Base-by-base conservation (phyloP, 2,113 vertebrate species). In the Odontophorus gujanensis region DNA sequence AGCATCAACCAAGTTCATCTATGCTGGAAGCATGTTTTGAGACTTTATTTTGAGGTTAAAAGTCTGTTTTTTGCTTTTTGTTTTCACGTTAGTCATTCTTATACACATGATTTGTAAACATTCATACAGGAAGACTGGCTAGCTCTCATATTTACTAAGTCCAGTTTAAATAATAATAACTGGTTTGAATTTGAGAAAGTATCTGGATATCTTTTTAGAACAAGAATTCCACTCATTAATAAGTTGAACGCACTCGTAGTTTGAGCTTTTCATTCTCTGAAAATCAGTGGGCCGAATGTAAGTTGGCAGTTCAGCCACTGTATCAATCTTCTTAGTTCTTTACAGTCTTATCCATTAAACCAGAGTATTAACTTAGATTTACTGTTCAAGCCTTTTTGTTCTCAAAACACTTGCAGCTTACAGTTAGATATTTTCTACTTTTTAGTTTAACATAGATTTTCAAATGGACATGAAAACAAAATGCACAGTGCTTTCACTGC, bases 271-370 rank as follows among this genome's bases (percentile, higher is more conserved):
- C 62, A 47, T 51, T 28, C 30, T 13, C n/a, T 40, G 19, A 38
- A 69, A 81, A 77, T 74, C 77, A 86, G 57, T 59, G 51, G 57
- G 48, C 75, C 89, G 78, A 87, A 51, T n/a, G 71, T 57, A 88
- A 90, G 71, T 25, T 81, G 82, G 69, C 62, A 71, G 87, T 77
- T 93, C 85, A 63, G 74, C 89, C 78, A 65, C 85, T 74, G 90
- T 92, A 93, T 93, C 96, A 92, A 84, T 65, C 63, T 76, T 74
- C 78, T 32, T 25, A 62, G 62, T 85, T 40, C 58, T 86, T 92
- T 88, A 88, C 69, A 28, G 66, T 69, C 79, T 79, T 65, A 21
- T 89, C 81, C 87, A 47, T 91, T 65, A 82, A 38, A 19, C 36
- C 24, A 15, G 53, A 51, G 32, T 75, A 81, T 87, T 69, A 72